phyloP scores from a whole-genome alignment of 37 sponge, comb jelly and placozoan genomes.

The Tethya wilhelma region DNA sequence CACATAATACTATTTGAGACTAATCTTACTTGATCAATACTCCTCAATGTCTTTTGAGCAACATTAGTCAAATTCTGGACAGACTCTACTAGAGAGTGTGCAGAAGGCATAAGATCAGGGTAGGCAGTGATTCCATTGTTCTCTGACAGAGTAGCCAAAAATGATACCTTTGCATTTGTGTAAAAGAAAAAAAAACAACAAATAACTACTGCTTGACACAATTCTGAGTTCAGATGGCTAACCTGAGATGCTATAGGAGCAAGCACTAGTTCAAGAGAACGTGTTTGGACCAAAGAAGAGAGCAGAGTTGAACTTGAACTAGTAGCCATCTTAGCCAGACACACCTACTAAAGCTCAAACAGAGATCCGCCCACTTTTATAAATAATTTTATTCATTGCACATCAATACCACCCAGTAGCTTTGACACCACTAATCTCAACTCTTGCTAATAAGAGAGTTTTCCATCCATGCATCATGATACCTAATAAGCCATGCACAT shows the following conservation, averaged over 20 bases:
- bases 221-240: background rate
- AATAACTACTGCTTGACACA: background rate
- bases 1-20: no score
- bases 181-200: background rate
- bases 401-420: no score
- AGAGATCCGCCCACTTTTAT: no score
- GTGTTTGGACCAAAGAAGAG: slow-evolving; percentile 57
- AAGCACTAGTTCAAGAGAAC: slow-evolving; percentile 56
- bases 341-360: no score
- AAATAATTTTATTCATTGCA: no score
- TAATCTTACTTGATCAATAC: no score
- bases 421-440: no score
- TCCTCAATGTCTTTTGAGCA: slow-evolving; percentile 31
- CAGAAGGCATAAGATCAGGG: slow-evolving; percentile 20
- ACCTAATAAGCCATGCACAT: no score
- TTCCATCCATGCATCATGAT: no score
- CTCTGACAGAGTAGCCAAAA: slow-evolving; percentile 33
- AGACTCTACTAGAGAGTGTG: slow-evolving; percentile 38
- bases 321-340: no score
- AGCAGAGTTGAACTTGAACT: no score
- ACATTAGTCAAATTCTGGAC: slow-evolving; percentile 45
- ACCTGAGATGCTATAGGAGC: slow-evolving; percentile 73
- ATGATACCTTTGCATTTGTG: slow-evolving; percentile 41
- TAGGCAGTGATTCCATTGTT: slow-evolving; percentile 15
- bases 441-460: no score